Evolutionary conservation across 2,113 vertebrate species (phyloP).

Genomic region (Callipepla californica): DNA sequence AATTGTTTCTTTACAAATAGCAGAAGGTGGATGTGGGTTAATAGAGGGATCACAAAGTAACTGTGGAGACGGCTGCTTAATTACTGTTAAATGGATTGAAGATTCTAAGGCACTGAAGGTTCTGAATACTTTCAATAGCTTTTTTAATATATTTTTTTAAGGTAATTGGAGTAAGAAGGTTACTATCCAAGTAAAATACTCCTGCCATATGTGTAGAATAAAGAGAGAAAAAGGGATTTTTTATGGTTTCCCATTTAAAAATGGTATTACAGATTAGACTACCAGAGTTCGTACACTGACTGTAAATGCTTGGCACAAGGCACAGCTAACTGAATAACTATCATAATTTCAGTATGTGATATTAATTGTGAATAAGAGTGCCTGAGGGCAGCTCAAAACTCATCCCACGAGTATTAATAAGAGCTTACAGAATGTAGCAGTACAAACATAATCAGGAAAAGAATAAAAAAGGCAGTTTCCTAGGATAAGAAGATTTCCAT

Average conservation of each 20-base stretch:
- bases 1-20: background rate
- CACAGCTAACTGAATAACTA: background rate
- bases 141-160: background rate
- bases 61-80: background rate
- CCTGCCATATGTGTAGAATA: background rate
- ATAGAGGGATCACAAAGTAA: background rate
- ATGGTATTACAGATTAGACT: background rate
- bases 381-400: background rate
- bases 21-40: background rate
- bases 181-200: background rate
- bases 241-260: background rate
- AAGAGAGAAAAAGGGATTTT: background rate
- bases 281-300: background rate
- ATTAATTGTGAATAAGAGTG: background rate
- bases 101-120: background rate
- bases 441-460: background rate
- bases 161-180: background rate
- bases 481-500: background rate
- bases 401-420: background rate
- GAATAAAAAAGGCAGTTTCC: background rate
- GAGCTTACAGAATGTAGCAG: background rate
- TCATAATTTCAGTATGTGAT: background rate
- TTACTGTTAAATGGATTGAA: background rate
- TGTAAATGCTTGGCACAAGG: background rate
- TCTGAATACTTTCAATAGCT: background rate